Evolutionary conservation across 92 coral and sea anemone species (phyloP), one percentile per base, ranked within the genome.

Genomic region (Pocillopora meandrina): DNA sequence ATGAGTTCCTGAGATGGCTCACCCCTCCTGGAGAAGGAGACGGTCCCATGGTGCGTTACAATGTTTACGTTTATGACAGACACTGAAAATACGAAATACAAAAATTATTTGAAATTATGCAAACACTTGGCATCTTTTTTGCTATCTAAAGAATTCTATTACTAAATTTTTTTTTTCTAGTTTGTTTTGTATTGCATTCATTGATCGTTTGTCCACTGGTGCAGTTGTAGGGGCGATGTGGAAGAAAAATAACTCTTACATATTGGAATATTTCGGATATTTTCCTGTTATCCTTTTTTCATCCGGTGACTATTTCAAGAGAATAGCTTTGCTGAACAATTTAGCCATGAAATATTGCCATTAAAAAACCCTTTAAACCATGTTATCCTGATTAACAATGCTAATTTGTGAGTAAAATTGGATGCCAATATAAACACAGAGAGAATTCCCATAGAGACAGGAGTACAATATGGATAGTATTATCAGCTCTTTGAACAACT

Each of bases 31-130:
- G 97, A 6, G 97, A 93, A 26, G 97, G 95, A 73, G 91, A 91
- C 80, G 97, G 91, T 5, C 92, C 98, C 0, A 84, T 95, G 98
- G 98, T 95, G 34, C 75, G 98, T 80, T 15, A 58, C 66, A 12
- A 14, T 57, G 19, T 31, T 66, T n/a, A 55, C 57, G n/a, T 77
- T 74, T 31, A 34, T 63, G n/a, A 42, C 13, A 11, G 59, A n/a
- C 10, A 12, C n/a, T 61, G 47, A 77, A 35, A 31, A 42, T 42
- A 42, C 49, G 49, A 42, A 42, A 42, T 2, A 42, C 7, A 42
- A 42, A 42, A 42, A 42, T 42, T 42, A 42, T 42, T 42, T 42
- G 49, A 42, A 42, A 42, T 42, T 42, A 42, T 2, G 49, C 7
- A 23, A 23, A 42, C 3, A 42, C 49, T 42, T 42, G 49, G 49